Percentiles rank a stretch among this genome's conserved stretches.
phyloP scores from a whole-genome alignment of 2,797 vertebrate species.

The Silurus aristotelis region DNA sequence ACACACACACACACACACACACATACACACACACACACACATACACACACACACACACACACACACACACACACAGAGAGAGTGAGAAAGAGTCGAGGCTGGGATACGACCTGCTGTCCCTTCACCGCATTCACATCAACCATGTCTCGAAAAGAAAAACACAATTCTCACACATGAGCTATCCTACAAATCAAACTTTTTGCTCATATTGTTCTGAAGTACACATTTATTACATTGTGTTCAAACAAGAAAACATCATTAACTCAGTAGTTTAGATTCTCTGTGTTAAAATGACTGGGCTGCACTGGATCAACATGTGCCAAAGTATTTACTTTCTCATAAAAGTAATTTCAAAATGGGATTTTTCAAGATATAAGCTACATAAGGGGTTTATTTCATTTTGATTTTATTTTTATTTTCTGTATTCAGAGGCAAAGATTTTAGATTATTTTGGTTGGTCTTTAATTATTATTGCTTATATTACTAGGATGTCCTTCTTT shows the following conservation, averaged over 20 bases:
- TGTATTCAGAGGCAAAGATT: neutral
- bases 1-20: conserved; percentile 22
- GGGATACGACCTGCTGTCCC: conserved; percentile 33
- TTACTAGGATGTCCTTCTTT: neutral
- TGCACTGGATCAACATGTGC: neutral
- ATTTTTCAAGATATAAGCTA: neutral
- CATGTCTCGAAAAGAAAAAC: conserved; percentile 28
- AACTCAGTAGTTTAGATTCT: neutral
- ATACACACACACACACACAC: neutral
- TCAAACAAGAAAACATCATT: neutral
- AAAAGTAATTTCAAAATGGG: too few species aligned
- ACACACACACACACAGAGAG: neutral
- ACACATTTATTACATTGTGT: neutral
- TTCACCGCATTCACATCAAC: conserved; percentile 8
- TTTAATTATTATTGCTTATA: neutral
- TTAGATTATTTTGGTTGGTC: neutral
- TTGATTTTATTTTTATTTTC: neutral
- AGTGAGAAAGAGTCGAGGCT: conserved; percentile 13
- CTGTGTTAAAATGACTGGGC: neutral
- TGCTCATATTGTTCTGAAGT: neutral
- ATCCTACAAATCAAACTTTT: neutral
- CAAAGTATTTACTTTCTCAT: neutral
- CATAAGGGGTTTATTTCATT: neutral
- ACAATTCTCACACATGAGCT: conserved; percentile 45
- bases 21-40: neutral